phyloP scores from a whole-genome alignment of 2,113 vertebrate genomes.

The Cyanistes caeruleus region DNA sequence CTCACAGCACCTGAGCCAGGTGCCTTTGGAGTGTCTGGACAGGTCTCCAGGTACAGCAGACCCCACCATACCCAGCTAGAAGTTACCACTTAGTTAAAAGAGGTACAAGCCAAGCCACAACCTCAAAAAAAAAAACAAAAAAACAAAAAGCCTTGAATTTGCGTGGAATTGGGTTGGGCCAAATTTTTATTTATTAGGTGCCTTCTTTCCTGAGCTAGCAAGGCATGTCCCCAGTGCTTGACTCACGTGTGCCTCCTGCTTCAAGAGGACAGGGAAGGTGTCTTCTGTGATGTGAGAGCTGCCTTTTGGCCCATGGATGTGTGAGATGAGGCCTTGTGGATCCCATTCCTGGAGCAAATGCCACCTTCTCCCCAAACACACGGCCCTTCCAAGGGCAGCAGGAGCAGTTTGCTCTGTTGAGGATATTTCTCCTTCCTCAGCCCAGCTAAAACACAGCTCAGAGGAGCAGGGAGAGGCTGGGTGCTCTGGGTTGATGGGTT shows the following conservation, averaged over 20 bases:
- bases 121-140: not conserved
- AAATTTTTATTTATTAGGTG: not conserved
- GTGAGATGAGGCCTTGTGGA: not conserved
- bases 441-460: not conserved
- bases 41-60: not conserved
- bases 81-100: not conserved
- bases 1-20: not conserved
- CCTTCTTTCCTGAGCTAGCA: conserved; percentile 46
- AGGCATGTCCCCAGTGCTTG: not conserved
- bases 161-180: not conserved
- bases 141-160: not conserved
- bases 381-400: not conserved
- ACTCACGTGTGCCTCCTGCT: not conserved
- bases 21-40: not conserved
- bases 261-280: not conserved
- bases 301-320: not conserved
- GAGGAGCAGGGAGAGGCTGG: not conserved
- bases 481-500: not conserved
- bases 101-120: not conserved
- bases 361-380: not conserved
- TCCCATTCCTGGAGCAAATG: not conserved
- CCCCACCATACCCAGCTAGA: not conserved
- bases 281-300: not conserved
- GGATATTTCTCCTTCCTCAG: not conserved
- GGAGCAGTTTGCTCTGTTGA: not conserved